These are phyloP conservation scores for Ctenomys sociabilis DNA, from an alignment of 2,113 vertebrate genomes.

Conservation along the genomic window DNA sequence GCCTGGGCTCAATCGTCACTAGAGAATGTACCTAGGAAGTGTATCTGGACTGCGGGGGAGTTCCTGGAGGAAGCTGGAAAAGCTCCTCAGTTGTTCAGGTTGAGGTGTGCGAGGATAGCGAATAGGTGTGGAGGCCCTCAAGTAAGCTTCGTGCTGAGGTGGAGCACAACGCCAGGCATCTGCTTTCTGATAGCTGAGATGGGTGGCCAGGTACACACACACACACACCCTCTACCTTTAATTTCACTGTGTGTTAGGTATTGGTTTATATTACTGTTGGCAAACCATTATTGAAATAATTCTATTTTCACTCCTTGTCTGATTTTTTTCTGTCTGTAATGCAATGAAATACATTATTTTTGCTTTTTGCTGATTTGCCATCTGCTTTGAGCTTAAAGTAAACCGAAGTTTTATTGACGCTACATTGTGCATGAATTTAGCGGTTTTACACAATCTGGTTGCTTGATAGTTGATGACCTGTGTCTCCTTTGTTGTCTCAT, in stretches of 20 bases:
- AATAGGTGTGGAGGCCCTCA: neutral
- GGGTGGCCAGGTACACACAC: neutral
- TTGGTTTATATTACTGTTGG: slow-evolving; percentile 37
- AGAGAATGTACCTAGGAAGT: neutral
- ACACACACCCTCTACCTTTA: neutral
- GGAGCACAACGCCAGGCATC: neutral
- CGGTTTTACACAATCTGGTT: neutral
- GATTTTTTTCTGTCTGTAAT: slow-evolving; percentile 54
- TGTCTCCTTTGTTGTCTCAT: slow-evolving; percentile 70
- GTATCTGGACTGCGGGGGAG: neutral
- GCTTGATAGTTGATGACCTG: neutral
- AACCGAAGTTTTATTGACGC: neutral
- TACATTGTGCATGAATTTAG: neutral
- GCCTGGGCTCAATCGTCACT: neutral
- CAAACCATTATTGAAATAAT: slow-evolving; percentile 13
- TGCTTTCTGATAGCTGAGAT: neutral
- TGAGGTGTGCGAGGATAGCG: no score
- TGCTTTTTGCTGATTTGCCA: slow-evolving; percentile 54
- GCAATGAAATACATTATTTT: slow-evolving; percentile 28
- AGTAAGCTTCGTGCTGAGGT: neutral
- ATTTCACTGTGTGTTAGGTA: slow-evolving; percentile 38
- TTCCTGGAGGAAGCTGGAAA: neutral
- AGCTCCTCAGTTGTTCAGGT: neutral
- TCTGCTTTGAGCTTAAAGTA: slow-evolving; percentile 67
- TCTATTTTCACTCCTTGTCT: slow-evolving; percentile 24